Evolutionary conservation across 2,888 invertebrate species (phyloP).

Genomic region (Harpalus rubripes): DNA sequence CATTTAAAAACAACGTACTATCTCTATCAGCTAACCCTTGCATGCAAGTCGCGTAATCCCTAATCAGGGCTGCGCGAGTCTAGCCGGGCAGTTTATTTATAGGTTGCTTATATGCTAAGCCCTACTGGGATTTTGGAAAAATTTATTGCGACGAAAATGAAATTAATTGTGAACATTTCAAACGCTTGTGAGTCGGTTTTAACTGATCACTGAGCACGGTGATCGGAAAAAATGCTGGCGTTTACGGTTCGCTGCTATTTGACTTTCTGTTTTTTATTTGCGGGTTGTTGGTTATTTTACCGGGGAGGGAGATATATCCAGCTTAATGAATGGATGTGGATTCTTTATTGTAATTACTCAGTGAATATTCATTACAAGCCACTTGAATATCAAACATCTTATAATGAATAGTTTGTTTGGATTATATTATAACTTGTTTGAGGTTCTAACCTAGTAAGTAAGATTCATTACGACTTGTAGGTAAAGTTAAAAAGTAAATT

Average conservation of each 20-base stretch:
- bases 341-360: not conserved
- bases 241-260: slow-evolving; percentile 45
- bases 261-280: slow-evolving; percentile 52
- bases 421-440: slow-evolving; percentile 1
- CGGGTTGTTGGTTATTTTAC: slow-evolving; percentile 48
- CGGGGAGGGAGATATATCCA: slow-evolving; percentile 12
- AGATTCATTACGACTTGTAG: not conserved
- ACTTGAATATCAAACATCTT: slow-evolving; percentile 6
- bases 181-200: slow-evolving; percentile 60
- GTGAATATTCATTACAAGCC: not conserved
- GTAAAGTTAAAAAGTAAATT: too few relatives aligned
- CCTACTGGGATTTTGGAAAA: slow-evolving; percentile 56
- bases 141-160: slow-evolving; percentile 65
- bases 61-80: slow-evolving; percentile 53
- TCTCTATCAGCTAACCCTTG: slow-evolving; percentile 35
- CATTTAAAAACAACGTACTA: slow-evolving; percentile 48
- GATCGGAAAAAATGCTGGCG: slow-evolving; percentile 58
- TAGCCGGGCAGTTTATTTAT: slow-evolving; percentile 57
- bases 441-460: not conserved
- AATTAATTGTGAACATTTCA: slow-evolving; percentile 63
- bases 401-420: not conserved
- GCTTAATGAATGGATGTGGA: slow-evolving; percentile 21
- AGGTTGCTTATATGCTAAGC: slow-evolving; percentile 64
- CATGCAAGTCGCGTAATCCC: slow-evolving; percentile 50
- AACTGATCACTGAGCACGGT: slow-evolving; percentile 53